phyloP scores from a whole-genome alignment of 2,888 invertebrate genomes.

The Nephrocerus scutellatus region DNA sequence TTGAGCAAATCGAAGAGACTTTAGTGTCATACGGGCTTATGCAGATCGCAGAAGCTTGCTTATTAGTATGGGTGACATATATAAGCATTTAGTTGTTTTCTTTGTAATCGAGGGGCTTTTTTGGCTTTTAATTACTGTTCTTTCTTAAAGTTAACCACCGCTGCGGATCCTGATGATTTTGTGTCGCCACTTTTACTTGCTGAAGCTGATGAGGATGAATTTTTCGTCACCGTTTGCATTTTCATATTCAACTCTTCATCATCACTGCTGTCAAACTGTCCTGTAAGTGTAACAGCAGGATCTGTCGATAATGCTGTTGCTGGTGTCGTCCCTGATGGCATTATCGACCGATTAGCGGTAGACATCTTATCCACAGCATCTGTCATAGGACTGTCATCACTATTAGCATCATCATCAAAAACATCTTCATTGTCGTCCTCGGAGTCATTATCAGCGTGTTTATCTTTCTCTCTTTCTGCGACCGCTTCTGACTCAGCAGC shows the following conservation, averaged over 20 bases:
- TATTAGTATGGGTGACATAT: too few species aligned
- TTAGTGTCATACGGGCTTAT: too few species aligned
- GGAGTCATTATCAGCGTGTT: constrained; percentile 2
- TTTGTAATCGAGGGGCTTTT: too few species aligned
- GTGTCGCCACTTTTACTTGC: too few species aligned
- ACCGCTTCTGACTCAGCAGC: constrained; percentile 3
- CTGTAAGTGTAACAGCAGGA: neutral
- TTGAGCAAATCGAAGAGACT: too few species aligned
- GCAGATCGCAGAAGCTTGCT: too few species aligned
- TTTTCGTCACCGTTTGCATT: constrained; percentile 19
- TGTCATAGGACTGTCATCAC: neutral
- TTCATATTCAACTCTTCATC: constrained; percentile 13
- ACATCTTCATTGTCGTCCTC: constrained; percentile 15
- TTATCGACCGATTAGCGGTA: too few species aligned
- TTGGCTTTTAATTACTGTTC: too few species aligned
- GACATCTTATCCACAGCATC: neutral
- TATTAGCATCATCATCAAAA: neutral
- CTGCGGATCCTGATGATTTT: too few species aligned
- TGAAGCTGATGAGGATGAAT: constrained; percentile 16
- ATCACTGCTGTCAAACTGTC: constrained; percentile 9
- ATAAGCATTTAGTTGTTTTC: too few species aligned
- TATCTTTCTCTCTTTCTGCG: constrained; percentile 10
- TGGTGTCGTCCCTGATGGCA: too few species aligned
- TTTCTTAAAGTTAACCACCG: too few species aligned
- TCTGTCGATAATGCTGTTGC: neutral